Conservation (phyloP, 2,888 invertebrate genomes). For the Stictocephala bisonia region DNA sequence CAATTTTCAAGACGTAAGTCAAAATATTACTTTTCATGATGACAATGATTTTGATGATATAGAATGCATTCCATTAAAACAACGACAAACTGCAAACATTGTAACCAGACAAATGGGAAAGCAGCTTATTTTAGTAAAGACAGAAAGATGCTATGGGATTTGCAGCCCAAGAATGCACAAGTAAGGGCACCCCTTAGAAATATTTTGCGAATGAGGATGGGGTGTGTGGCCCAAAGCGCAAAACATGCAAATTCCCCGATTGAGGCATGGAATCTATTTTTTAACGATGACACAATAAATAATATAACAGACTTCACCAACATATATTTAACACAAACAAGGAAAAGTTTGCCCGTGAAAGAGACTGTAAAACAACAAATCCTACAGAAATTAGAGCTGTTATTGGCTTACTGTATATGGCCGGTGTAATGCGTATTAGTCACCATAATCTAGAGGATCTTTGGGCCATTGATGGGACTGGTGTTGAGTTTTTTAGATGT, state of each 20-base stretch:
- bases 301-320: slow-evolving; percentile 8
- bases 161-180: slow-evolving; percentile 1
- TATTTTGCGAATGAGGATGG: slow-evolving; percentile 19
- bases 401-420: too few relatives aligned
- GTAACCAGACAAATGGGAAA: neutral
- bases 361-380: neutral
- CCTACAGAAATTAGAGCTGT: too few relatives aligned
- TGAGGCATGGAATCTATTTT: slow-evolving; percentile 10
- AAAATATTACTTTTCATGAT: slow-evolving; percentile 1
- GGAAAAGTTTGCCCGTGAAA: neutral
- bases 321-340: neutral
- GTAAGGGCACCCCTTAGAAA: neutral
- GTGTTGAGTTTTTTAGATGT: slow-evolving; percentile 21
- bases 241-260: neutral
- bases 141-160: slow-evolving; percentile 7
- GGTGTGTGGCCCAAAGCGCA: neutral
- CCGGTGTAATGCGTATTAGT: too few relatives aligned
- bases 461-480: too few relatives aligned
- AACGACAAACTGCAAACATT: too few relatives aligned
- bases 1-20: neutral
- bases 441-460: slow-evolving; percentile 1
- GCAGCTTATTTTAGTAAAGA: slow-evolving; percentile 1
- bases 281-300: too few relatives aligned
- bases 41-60: neutral
- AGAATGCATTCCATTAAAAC: neutral